Base-by-base conservation (phyloP, 2,888 invertebrate genomes). In the Platypus cylindrus region DNA sequence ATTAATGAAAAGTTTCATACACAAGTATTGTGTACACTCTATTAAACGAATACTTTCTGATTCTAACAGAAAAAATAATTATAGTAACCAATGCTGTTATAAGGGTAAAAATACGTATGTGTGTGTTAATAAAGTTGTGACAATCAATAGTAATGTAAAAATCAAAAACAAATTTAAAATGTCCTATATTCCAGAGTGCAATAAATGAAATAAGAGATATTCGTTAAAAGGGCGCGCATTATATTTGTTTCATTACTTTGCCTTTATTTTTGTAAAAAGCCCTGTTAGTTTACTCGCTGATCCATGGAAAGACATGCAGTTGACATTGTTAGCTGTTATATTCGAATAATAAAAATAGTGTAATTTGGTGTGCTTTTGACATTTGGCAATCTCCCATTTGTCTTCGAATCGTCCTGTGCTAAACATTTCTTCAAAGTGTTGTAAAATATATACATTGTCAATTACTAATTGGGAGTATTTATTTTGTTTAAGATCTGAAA, bases 291-390 rank as follows among this genome's bases (percentile, higher is more conserved):
- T 67, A 1, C 73, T 73, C 1, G 75, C 72, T 45, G 72, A 72
- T 0, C 86, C 93, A 67, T 91, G 90, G 54, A 83, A 84, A 13
- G 79, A 78, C 1, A 95, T 59, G 58, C 97, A 97, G 29, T 71
- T 55, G 5, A 80, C 65, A 47, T 74, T 67, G 32, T 64, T 65
- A 0, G 74, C 71, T 18, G 72, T 72, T 1, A 90, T 62, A 37
- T 83, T 75, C 3, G 65, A 64, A 49, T 79, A 82, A 9, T 82
- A 76, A 71, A 81, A 85, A 60, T 79, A 85, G 54, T 63, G 63
- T 15, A 73, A 68, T 17, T 49, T 48, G 25, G 64, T 58, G 9
- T 61, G 50, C 30, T 65, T 59, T 4, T 57, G 46, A 33, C 82
- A 76, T 4, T 68, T 55, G 34, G 65, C 55, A 24, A 75, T 52